These are phyloP conservation scores for Lasioglossum calceatum DNA, from an alignment of 2,888 invertebrate genomes.

Conservation along the genomic window DNA sequence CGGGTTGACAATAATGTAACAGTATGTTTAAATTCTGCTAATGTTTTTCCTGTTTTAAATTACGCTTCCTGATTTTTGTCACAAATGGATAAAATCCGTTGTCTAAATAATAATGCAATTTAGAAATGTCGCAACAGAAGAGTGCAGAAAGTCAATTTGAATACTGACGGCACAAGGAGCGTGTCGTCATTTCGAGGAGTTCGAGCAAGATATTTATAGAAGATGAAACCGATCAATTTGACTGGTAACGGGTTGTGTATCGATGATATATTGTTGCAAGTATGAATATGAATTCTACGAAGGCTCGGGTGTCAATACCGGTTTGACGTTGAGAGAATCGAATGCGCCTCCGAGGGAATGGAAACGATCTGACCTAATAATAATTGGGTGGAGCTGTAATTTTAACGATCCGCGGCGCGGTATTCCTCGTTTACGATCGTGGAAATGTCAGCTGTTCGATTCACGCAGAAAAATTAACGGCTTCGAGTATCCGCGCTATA, in stretches of 20 bases:
- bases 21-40: too few relatives aligned
- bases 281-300: not conserved
- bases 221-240: not conserved
- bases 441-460: conserved; percentile 35
- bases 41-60: too few relatives aligned
- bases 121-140: too few relatives aligned
- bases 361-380: not conserved
- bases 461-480: conserved; percentile 12
- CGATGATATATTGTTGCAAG: not conserved
- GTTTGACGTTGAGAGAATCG: not conserved
- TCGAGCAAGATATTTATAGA: not conserved
- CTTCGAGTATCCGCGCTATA: conserved; percentile 11
- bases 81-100: too few relatives aligned
- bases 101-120: not conserved
- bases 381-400: conserved; percentile 5
- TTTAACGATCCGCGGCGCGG: not conserved
- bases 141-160: not conserved
- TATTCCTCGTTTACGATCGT: conserved; percentile 25
- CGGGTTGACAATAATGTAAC: too few relatives aligned
- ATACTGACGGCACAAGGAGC: not conserved
- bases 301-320: not conserved
- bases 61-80: too few relatives aligned
- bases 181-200: not conserved
- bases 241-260: not conserved
- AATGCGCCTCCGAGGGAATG: not conserved